Percentiles rank a stretch among this genome's conserved stretches.
Conservation (phyloP, 2,888 invertebrate genomes). For the Drosophila algonquin region DNA sequence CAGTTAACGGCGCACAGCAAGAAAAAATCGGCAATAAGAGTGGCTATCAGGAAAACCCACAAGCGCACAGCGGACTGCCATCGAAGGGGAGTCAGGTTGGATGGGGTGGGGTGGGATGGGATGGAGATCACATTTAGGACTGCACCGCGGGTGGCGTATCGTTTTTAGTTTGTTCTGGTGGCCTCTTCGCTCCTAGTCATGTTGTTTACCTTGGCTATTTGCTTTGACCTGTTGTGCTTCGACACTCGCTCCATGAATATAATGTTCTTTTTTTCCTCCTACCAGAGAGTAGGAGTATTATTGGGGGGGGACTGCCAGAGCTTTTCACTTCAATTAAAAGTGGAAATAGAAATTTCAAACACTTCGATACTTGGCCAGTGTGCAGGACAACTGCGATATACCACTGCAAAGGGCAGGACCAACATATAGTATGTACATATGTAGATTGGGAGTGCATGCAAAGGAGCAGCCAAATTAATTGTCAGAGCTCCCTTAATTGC, state of each 20-base stretch:
- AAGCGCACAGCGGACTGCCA: conserved; percentile 16
- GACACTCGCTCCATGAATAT: conserved; percentile 33
- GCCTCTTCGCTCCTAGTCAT: not conserved
- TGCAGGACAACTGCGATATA: not conserved
- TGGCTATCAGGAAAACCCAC: conserved; percentile 15
- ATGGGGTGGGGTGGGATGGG: not conserved
- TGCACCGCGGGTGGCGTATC: conserved; percentile 51
- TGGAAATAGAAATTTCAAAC: conserved; percentile 38
- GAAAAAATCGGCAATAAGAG: conserved; percentile 5
- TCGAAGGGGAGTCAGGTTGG: not conserved
- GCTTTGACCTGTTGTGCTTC: conserved; percentile 38
- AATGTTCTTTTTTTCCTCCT: conserved; percentile 4
- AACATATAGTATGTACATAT: conserved; percentile 1
- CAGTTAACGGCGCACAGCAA: conserved; percentile 27
- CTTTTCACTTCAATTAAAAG: conserved; percentile 57
- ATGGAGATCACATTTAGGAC: not conserved
- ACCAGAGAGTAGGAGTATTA: not conserved
- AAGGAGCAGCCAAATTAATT: conserved; percentile 40
- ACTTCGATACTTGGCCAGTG: conserved; percentile 16
- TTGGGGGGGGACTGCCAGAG: conserved; percentile 7
- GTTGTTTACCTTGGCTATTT: conserved; percentile 41
- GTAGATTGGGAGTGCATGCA: not conserved
- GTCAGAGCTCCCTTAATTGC: conserved; percentile 48
- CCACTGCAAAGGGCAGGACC: not conserved
- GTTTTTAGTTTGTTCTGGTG: conserved; percentile 44